Conservation (phyloP, 2,888 invertebrate genomes). For the Tinea pellionella region DNA sequence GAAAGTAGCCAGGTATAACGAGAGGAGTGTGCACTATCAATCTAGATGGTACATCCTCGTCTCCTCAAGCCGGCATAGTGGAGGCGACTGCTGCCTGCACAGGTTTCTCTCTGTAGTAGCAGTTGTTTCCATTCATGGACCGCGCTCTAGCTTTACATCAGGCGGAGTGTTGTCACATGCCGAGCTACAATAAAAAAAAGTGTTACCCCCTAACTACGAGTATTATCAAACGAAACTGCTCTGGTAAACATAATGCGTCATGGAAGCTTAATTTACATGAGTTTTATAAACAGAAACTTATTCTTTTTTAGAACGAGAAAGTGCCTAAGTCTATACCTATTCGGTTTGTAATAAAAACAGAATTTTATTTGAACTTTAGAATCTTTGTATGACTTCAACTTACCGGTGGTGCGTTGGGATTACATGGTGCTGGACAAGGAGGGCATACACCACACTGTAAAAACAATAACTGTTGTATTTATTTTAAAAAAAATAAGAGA, state of each 20-base stretch:
- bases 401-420: conserved; percentile 51
- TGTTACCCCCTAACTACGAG: not conserved
- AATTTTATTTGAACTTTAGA: too few species aligned
- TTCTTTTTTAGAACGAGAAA: not conserved
- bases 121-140: too few species aligned
- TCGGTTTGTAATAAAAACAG: not conserved
- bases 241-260: not conserved
- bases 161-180: too few species aligned
- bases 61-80: too few species aligned
- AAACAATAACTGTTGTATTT: too few species aligned
- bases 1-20: too few species aligned
- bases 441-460: conserved; percentile 55
- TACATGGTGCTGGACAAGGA: conserved; percentile 56
- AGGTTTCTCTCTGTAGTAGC: too few species aligned
- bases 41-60: too few species aligned
- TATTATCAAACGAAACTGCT: not conserved
- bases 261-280: not conserved
- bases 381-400: conserved; percentile 20
- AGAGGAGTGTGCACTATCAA: too few species aligned
- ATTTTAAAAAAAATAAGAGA: too few species aligned
- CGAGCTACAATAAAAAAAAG: not conserved
- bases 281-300: not conserved
- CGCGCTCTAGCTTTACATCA: too few species aligned
- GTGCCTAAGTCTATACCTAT: not conserved
- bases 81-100: too few species aligned